These are phyloP conservation scores for Drosophila buzzatii DNA, from an alignment of 2,888 invertebrate genomes.

Conservation along the genomic window DNA sequence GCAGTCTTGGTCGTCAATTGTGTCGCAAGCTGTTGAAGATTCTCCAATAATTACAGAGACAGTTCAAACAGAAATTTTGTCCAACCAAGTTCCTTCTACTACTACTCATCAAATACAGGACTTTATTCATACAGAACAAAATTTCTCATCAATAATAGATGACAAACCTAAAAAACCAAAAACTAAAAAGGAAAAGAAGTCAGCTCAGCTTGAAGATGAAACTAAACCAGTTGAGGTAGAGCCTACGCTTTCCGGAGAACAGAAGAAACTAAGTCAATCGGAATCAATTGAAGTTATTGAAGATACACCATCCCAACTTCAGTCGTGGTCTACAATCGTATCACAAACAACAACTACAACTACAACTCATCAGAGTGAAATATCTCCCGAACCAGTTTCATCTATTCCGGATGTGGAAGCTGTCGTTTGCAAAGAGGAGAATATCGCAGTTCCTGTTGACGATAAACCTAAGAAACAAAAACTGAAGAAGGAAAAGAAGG, in stretches of 20 bases:
- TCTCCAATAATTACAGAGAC: slow-evolving; percentile 16
- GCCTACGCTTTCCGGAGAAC: background rate
- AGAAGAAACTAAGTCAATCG: background rate
- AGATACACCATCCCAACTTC: slow-evolving; percentile 3
- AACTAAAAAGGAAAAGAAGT: slow-evolving; percentile 40
- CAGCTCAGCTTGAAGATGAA: background rate
- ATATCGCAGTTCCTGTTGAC: slow-evolving; percentile 4
- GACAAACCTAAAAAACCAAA: slow-evolving; percentile 34
- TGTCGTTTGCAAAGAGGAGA: slow-evolving; percentile 19
- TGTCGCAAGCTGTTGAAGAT: slow-evolving; percentile 35
- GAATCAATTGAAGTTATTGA: background rate
- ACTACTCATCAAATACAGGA: slow-evolving; percentile 5
- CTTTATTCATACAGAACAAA: slow-evolving; percentile 17
- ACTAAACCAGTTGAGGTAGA: background rate
- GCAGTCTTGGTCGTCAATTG: slow-evolving; percentile 51
- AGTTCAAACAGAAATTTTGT: background rate
- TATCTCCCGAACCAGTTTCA: background rate
- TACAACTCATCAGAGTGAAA: slow-evolving; percentile 12
- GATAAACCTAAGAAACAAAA: slow-evolving; percentile 43
- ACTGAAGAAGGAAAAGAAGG: slow-evolving; percentile 43
- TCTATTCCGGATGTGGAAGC: background rate
- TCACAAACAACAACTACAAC: slow-evolving; percentile 40
- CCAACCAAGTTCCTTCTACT: background rate
- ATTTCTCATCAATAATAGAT: slow-evolving; percentile 1
- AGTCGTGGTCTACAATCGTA: slow-evolving; percentile 63